Conservation (phyloP, 2,888 invertebrate species). For the Lobophora halterata region DNA sequence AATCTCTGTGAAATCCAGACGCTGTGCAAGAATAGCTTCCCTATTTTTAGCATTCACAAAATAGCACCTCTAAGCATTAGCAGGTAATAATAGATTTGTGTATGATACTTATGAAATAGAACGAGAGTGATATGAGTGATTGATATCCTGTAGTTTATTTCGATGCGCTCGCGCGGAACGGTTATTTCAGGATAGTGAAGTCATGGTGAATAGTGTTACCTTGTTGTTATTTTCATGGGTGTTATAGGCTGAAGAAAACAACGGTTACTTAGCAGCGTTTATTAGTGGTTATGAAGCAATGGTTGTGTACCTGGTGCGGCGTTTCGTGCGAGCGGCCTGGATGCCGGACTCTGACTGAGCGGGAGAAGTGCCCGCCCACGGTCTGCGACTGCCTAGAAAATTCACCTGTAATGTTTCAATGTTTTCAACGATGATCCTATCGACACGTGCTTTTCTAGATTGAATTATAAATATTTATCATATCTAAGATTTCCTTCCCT, state of each 20-base stretch:
- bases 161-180: conserved; percentile 25
- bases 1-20: conserved; percentile 57
- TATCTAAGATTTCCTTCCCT: background rate
- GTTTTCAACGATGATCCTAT: conserved; percentile 42
- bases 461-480: conserved; percentile 31
- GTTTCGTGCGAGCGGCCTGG: conserved; percentile 77
- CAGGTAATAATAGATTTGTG: background rate
- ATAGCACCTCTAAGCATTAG: conserved; percentile 17
- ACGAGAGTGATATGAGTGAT: conserved; percentile 6
- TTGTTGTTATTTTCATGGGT: conserved; percentile 67
- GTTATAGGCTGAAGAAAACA: conserved; percentile 61
- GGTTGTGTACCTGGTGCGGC: conserved; percentile 74
- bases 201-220: conserved; percentile 69
- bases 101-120: conserved; percentile 2
- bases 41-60: conserved; percentile 38
- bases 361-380: conserved; percentile 59
- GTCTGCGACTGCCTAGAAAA: conserved; percentile 41
- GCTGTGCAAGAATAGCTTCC: conserved; percentile 51
- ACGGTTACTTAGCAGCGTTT: conserved; percentile 59
- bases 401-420: conserved; percentile 70
- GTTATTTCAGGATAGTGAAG: conserved; percentile 73
- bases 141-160: conserved; percentile 13
- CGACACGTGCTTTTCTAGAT: conserved; percentile 32
- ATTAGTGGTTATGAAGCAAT: conserved; percentile 72
- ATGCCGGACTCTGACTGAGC: conserved; percentile 74